Base-by-base conservation (phyloP, 2,888 invertebrate species). In the Pheosia tremula region DNA sequence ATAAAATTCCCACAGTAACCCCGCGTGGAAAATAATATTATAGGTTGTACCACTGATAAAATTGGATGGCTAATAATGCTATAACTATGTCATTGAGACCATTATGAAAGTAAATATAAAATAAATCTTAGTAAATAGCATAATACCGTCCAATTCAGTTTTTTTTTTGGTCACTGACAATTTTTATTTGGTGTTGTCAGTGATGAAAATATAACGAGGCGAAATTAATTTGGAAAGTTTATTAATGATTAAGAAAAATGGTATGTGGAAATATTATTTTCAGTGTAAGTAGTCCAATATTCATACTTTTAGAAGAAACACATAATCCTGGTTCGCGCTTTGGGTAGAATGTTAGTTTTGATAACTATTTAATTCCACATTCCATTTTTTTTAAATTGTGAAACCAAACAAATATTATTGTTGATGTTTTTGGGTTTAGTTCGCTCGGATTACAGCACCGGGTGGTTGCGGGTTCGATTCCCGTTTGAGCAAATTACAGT, bases 321-420 rank as follows among this genome's bases (percentile, higher is more conserved):
- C 24, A 24, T 24, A 24, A 24, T 24, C 24, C 24, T 24, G 0
- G 24, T 24, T 24, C 24, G 24, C 24, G 24, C 24, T 24, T 24
- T 24, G 24, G 11, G n/a, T n/a, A 7, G n/a, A 47, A 47, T 10
- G 47, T 9, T 6, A 24, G 24, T 50, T 47, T 24, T 8, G 11
- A 47, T 1, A 11, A 24, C 24, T 47, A n/a, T 9, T 37, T 24
- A 39, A 24, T 36, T 53, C 58, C 63, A 75, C 58, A 56, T 64
- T 60, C 0, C 59, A 62, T 75, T 68, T 63, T 55, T 49, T 45
- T 57, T 60, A 61, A 8, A 8, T 11, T 58, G 62, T 75, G 75
- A 72, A 72, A 69, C 62, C 75, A 24, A 50, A 24, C 24, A 24
- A 24, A 24, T 24, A 24, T 24, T 24, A 1, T 24, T 24, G 24